These are phyloP conservation scores for Cosmorhoe ocellata DNA, from an alignment of 2,888 invertebrate species.

Conservation along the genomic window DNA sequence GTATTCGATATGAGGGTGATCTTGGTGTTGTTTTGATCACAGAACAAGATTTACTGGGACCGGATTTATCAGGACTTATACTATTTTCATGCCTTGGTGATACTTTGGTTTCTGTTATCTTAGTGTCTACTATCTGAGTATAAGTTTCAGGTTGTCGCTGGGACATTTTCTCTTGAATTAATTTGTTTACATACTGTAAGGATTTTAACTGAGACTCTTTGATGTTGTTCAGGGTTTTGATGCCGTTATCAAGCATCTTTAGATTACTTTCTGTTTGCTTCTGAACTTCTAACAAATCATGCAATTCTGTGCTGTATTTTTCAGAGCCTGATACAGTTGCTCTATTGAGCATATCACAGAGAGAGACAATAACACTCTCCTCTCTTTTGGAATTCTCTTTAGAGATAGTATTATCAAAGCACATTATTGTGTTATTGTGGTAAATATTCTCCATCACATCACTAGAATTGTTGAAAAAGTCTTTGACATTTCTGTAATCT, in stretches of 20 bases:
- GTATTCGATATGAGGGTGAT: conserved; percentile 68
- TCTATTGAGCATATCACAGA: conserved; percentile 66
- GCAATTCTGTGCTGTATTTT: conserved; percentile 46
- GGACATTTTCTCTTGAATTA: conserved; percentile 51
- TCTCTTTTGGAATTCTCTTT: conserved; percentile 52
- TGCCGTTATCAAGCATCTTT: conserved; percentile 54
- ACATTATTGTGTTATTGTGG: conserved; percentile 64
- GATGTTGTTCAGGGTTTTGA: conserved; percentile 49
- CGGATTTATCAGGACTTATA: conserved; percentile 31
- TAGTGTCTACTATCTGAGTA: too few relatives aligned
- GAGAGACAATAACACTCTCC: conserved; percentile 65
- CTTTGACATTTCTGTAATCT: conserved; percentile 61
- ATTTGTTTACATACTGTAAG: conserved; percentile 52
- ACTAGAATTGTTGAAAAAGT: conserved; percentile 60
- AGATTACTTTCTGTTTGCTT: conserved; percentile 54
- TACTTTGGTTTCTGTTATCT: conserved; percentile 37
- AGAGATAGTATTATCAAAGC: conserved; percentile 53
- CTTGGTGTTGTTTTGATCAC: conserved; percentile 54
- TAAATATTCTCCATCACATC: conserved; percentile 48
- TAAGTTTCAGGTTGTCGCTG: conserved; percentile 32
- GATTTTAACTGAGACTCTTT: conserved; percentile 56
- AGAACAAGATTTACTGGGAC: conserved; percentile 44
- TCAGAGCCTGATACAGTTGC: conserved; percentile 51
- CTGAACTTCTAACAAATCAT: conserved; percentile 55
- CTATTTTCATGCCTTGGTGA: conserved; percentile 27